A percentile compares a stretch with the other conserved stretches of the same genome.
Conservation (phyloP, 2,113 vertebrate species). For the Microcebus tavaratra region DNA sequence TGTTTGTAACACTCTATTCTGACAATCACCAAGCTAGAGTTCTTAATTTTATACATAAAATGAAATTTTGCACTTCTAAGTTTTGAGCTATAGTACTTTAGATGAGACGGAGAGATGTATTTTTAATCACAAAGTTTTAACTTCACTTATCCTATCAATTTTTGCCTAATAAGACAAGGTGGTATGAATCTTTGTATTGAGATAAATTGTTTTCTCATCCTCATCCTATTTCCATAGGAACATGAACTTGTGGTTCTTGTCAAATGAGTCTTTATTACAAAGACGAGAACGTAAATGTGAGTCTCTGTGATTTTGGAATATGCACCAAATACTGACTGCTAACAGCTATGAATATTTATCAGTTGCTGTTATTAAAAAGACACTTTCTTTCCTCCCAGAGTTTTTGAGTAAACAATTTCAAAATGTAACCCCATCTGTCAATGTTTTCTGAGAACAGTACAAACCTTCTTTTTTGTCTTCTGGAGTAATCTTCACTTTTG, state of each 20-base stretch:
- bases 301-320: background rate
- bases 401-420: slow-evolving; percentile 58
- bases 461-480: slow-evolving; percentile 97
- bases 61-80: background rate
- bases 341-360: slow-evolving; percentile 64
- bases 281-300: background rate
- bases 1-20: background rate
- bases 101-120: background rate
- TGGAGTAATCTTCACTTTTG: slow-evolving; percentile 93
- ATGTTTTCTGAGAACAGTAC: slow-evolving; percentile 78
- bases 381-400: slow-evolving; percentile 1
- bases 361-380: slow-evolving; percentile 53
- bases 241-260: background rate
- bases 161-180: slow-evolving; percentile 9
- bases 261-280: slow-evolving; percentile 31
- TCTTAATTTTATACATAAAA: background rate
- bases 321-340: background rate
- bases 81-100: background rate
- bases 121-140: slow-evolving; percentile 1
- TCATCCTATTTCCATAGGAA: background rate
- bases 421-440: slow-evolving; percentile 57
- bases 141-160: background rate
- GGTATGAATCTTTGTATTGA: background rate
- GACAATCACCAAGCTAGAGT: background rate
- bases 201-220: background rate